Conservation (phyloP, 2,888 invertebrate genomes). For the Mythimna ferrago region DNA sequence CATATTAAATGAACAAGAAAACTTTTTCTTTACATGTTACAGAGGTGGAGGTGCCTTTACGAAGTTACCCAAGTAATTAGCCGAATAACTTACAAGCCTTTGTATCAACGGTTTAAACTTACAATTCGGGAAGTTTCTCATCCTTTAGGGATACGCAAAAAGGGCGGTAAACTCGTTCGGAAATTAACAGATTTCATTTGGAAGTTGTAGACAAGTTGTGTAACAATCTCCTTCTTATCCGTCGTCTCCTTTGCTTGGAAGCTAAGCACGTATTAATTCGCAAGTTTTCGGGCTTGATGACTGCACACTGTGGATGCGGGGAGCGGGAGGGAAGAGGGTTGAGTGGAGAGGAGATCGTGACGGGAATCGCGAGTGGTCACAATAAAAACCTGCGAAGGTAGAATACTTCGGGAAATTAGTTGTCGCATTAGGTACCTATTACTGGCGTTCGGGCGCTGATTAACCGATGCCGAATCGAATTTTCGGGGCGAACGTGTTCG, state of each 20-base stretch:
- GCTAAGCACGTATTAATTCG: constrained; percentile 88
- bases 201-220: constrained; percentile 59
- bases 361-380: constrained; percentile 79
- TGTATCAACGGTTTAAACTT: constrained; percentile 59
- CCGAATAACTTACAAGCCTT: constrained; percentile 58
- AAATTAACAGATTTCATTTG: constrained; percentile 72
- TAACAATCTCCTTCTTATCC: constrained; percentile 65
- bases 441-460: constrained; percentile 77
- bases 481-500: constrained; percentile 67
- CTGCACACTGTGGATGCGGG: constrained; percentile 72
- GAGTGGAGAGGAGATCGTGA: constrained; percentile 75
- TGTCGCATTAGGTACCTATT: constrained; percentile 87
- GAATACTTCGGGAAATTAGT: constrained; percentile 85
- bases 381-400: constrained; percentile 81
- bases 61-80: constrained; percentile 56
- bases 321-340: constrained; percentile 44
- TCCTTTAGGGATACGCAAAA: constrained; percentile 54
- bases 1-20: constrained; percentile 60
- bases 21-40: constrained; percentile 53
- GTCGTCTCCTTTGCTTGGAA: constrained; percentile 67
- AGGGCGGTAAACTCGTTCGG: constrained; percentile 58
- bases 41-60: constrained; percentile 40
- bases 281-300: constrained; percentile 86
- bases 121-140: constrained; percentile 40
- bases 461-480: constrained; percentile 70